A percentile compares a stretch with the other conserved stretches of the same genome.
These are phyloP conservation scores for Gambusia yucatana DNA, from an alignment of 2,797 vertebrate species.

Conservation along the genomic window DNA sequence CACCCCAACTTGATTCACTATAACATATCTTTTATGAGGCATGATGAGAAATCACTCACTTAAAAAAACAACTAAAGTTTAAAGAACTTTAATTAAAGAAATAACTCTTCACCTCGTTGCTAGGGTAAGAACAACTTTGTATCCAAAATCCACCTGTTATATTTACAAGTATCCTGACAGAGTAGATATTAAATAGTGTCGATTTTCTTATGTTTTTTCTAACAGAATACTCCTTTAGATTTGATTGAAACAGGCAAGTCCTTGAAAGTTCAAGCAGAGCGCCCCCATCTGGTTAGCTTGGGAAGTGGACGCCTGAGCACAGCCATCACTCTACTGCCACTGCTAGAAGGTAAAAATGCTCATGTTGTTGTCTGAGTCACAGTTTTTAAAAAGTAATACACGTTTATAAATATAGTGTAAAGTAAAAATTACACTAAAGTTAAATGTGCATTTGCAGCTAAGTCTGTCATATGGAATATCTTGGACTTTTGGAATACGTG, in stretches of 20 bases:
- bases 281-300: constrained; percentile 95
- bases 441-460: neutral
- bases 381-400: neutral
- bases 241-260: constrained; percentile 93
- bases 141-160: neutral
- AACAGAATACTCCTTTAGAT: constrained; percentile 90
- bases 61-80: neutral
- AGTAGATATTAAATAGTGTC: neutral
- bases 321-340: constrained; percentile 92
- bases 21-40: neutral
- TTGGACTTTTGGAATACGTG: neutral
- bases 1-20: neutral
- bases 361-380: neutral
- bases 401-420: neutral
- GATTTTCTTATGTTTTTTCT: constrained; percentile 11
- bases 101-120: neutral
- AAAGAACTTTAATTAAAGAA: neutral
- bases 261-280: constrained; percentile 93
- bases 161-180: neutral
- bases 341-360: constrained; percentile 88
- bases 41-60: neutral
- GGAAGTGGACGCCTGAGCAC: constrained; percentile 96
- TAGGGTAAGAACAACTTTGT: neutral
- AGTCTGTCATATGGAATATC: neutral
- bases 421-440: neutral